Conservation (phyloP, 1,140 invertebrate genomes). For the Cydia pomonella region DNA sequence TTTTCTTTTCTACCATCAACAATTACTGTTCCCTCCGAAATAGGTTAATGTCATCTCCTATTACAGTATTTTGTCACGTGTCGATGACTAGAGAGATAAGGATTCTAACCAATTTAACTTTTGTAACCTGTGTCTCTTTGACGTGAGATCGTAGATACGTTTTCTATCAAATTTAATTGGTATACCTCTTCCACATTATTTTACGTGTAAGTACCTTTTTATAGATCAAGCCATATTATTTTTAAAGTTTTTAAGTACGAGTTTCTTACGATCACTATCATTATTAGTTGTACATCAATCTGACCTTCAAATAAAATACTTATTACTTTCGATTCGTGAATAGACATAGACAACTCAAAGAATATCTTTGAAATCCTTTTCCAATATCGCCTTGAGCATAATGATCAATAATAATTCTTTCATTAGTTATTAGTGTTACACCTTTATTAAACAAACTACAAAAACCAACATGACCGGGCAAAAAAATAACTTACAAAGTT, state of each 20-base stretch:
- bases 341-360: neutral
- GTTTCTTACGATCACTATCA: neutral
- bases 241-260: neutral
- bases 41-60: constrained; percentile 62
- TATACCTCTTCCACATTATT: neutral
- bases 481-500: constrained; percentile 12
- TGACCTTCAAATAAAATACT: constrained; percentile 3
- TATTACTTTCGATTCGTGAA: constrained; percentile 1
- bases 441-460: constrained; percentile 9
- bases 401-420: constrained; percentile 21
- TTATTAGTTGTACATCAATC: neutral
- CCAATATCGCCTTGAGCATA: constrained; percentile 16
- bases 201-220: too few relatives aligned
- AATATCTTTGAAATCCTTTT: constrained; percentile 12
- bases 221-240: too few relatives aligned
- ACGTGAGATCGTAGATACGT: constrained; percentile 33
- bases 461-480: constrained; percentile 28
- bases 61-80: constrained; percentile 61
- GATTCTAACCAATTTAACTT: constrained; percentile 32
- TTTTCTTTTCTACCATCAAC: neutral
- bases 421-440: constrained; percentile 19
- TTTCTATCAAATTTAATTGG: constrained; percentile 1
- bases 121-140: constrained; percentile 38
- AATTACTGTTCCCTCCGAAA: constrained; percentile 52
- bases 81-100: constrained; percentile 43